Evolutionary conservation across 2,888 invertebrate species (phyloP), one percentile per base, ranked within the genome.

Genomic region (Osmoderma eremita): DNA sequence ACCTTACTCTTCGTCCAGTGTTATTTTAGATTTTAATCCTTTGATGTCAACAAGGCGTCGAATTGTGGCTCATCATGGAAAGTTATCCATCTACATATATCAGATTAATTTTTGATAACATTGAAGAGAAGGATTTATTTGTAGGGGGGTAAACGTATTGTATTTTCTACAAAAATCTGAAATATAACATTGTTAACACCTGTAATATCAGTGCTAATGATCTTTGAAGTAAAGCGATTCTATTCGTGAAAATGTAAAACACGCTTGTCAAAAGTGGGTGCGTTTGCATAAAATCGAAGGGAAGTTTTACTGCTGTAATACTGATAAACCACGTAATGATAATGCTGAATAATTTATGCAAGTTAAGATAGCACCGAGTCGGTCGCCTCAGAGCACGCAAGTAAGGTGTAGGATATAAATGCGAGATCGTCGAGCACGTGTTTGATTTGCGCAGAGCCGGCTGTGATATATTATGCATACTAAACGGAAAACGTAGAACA

Each of bases 381-480:
- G 54, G 58, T 65, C 63, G 42, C 30, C 30, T 30, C 48, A 54
- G 63, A 50, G 41, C 63, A 62, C 61, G 65, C 68, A 56, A 66
- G 50, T 22, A 68, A 67, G 71, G 71, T 72, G 73, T 73, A 71
- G 36, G 45, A 73, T 73, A 74, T 74, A 74, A 74, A 74, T 73
- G 74, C 69, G 70, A 70, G 69, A 73, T 70, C 71, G 67, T 70
- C 68, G 68, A 71, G 74, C 69, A 74, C 73, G 74, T 74, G 74
- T 74, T 73, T 74, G 74, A 73, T 73, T 73, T 72, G 72, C 73
- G 70, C 72, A 65, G 69, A 72, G 68, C 65, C 69, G 67, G 56
- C 67, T 63, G 71, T 70, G 71, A 71, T 73, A 74, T 71, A 73
- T 72, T 72, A 73, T 74, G 73, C 73, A 74, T 74, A 73, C 74